Percentiles rank a stretch among this genome's conserved stretches.
Evolutionary conservation across 1,140 invertebrate genomes (phyloP).

Genomic region (Ylistrum balloti): DNA sequence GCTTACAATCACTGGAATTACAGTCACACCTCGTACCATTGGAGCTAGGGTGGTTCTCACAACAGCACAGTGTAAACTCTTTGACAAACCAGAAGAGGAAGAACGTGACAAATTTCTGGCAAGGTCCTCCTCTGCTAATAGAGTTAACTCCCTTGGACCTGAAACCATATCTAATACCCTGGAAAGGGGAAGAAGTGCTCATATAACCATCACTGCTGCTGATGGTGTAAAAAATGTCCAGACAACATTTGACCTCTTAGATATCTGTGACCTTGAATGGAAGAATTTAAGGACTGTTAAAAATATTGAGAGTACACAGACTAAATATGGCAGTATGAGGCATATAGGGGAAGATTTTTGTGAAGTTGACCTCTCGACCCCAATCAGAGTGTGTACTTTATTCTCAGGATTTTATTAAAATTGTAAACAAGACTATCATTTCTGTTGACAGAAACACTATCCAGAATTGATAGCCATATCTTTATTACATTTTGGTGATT

Average conservation of each 20-base stretch:
- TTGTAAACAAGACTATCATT: too few species aligned
- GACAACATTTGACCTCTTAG: conserved; percentile 66
- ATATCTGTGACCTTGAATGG: conserved; percentile 65
- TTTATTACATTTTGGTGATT: too few species aligned
- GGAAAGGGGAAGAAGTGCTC: conserved; percentile 65
- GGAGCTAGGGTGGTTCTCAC: conserved; percentile 63
- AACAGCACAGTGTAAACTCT: conserved; percentile 53
- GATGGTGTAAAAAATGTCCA: conserved; percentile 57
- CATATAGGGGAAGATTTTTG: not conserved
- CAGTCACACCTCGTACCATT: conserved; percentile 65
- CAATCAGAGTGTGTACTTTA: not conserved
- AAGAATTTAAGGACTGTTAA: not conserved
- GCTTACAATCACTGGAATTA: conserved; percentile 64
- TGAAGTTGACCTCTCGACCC: not conserved
- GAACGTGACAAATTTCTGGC: conserved; percentile 44
- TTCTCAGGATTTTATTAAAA: conserved; percentile 36
- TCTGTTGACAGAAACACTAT: too few species aligned
- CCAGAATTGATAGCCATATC: too few species aligned
- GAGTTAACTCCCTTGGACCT: not conserved
- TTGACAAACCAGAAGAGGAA: conserved; percentile 64
- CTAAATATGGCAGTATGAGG: not conserved
- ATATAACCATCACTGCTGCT: conserved; percentile 69
- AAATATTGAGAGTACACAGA: not conserved
- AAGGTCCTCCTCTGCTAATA: not conserved
- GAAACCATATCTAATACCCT: not conserved